A percentile compares a stretch with the other conserved stretches of the same genome.
These are phyloP conservation scores for Burhinus bistriatus DNA, from an alignment of 2,113 vertebrate genomes.

Conservation along the genomic window DNA sequence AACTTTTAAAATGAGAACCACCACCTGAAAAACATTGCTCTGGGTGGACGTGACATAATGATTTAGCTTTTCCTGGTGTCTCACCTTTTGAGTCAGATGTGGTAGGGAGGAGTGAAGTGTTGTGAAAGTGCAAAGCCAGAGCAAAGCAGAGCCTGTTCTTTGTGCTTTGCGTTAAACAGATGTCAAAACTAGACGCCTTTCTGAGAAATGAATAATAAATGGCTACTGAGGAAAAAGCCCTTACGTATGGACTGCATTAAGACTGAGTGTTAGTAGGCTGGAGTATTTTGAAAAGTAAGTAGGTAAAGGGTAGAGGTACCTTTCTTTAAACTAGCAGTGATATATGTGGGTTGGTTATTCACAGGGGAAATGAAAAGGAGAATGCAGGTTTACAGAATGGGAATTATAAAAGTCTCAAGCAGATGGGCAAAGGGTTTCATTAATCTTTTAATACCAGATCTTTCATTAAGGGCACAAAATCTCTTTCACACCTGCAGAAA, in stretches of 20 bases:
- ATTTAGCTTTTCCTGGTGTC: not conserved
- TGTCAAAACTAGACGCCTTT: not conserved
- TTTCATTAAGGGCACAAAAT: conserved; percentile 9
- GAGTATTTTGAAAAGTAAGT: not conserved
- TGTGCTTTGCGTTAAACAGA: not conserved
- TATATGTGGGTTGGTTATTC: not conserved
- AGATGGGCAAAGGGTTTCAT: not conserved
- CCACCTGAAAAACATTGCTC: not conserved
- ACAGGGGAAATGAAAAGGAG: not conserved
- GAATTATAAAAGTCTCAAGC: not conserved
- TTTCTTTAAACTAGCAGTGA: not conserved
- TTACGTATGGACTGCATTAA: not conserved
- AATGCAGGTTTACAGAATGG: not conserved
- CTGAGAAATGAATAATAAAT: not conserved
- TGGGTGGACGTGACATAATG: not conserved
- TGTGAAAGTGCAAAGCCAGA: not conserved
- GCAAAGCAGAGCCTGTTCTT: not conserved
- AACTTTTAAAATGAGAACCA: not conserved
- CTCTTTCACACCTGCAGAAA: conserved; percentile 47
- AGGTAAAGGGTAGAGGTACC: not conserved
- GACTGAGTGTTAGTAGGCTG: not conserved
- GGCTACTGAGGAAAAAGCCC: not conserved
- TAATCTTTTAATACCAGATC: conserved; percentile 20
- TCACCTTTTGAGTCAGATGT: not conserved
- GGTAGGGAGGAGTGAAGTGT: not conserved